A percentile compares a stretch with the other conserved stretches of the same genome.
phyloP scores from a whole-genome alignment of 92 coral and sea anemone genomes.

The Zoanthus solanderi region DNA sequence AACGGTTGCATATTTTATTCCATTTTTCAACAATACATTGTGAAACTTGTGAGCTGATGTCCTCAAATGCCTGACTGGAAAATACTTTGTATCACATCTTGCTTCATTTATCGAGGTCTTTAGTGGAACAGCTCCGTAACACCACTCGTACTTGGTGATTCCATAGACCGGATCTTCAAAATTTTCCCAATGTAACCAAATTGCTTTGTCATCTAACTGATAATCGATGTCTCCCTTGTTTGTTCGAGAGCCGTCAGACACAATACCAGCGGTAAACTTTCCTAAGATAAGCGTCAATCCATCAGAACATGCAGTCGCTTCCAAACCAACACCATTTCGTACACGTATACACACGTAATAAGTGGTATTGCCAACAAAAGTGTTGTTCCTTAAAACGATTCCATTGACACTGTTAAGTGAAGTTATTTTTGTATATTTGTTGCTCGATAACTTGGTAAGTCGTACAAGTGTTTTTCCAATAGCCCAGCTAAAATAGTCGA shows the following conservation, averaged over 20 bases:
- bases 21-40: slow-evolving; percentile 77
- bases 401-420: slow-evolving; percentile 81
- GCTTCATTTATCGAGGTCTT: slow-evolving; percentile 38
- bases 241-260: slow-evolving; percentile 81
- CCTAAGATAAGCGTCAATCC: slow-evolving; percentile 78
- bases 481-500: slow-evolving; percentile 80
- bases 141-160: slow-evolving; percentile 86
- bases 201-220: slow-evolving; percentile 91
- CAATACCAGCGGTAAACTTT: slow-evolving; percentile 88
- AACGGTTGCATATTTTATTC: slow-evolving; percentile 72
- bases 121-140: slow-evolving; percentile 72
- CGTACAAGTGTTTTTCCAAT: slow-evolving; percentile 63
- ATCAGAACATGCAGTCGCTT: slow-evolving; percentile 82
- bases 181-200: slow-evolving; percentile 97
- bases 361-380: slow-evolving; percentile 74
- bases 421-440: slow-evolving; percentile 60
- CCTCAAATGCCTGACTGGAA: slow-evolving; percentile 61
- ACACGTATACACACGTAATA: slow-evolving; percentile 90
- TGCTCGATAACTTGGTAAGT: slow-evolving; percentile 37
- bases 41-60: slow-evolving; percentile 82
- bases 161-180: slow-evolving; percentile 93
- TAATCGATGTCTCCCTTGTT: slow-evolving; percentile 78
- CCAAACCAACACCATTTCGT: slow-evolving; percentile 91
- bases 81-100: slow-evolving; percentile 72
- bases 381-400: slow-evolving; percentile 71